Conservation (phyloP, 1,140 invertebrate genomes). For the Piezodorus guildinii region DNA sequence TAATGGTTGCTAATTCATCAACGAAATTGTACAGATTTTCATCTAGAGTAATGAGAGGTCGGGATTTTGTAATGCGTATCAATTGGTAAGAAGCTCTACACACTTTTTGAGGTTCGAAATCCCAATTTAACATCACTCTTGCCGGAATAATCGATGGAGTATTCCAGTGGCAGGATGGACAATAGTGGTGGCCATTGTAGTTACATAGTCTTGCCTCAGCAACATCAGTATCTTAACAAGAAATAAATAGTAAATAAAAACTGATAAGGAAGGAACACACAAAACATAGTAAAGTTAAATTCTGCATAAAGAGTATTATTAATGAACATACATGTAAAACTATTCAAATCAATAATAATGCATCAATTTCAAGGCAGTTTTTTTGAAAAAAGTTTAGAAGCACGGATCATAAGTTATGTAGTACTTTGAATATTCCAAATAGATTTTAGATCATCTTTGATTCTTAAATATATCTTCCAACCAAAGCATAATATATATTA, state of each 20-base stretch:
- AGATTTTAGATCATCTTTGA: too few species aligned
- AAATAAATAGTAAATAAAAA: neutral
- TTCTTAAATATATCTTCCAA: too few species aligned
- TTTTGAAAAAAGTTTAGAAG: too few species aligned
- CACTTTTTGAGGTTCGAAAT: conserved; percentile 65
- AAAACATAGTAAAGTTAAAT: neutral
- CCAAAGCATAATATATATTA: too few species aligned
- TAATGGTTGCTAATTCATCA: conserved; percentile 66
- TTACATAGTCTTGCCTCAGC: conserved; percentile 70
- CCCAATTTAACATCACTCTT: conserved; percentile 86
- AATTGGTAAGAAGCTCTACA: conserved; percentile 63
- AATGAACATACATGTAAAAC: too few species aligned
- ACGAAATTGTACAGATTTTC: conserved; percentile 74
- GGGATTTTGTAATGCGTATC: conserved; percentile 47
- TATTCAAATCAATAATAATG: too few species aligned
- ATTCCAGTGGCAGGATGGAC: conserved; percentile 83
- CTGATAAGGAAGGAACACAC: neutral
- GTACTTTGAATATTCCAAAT: too few species aligned
- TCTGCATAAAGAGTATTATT: neutral
- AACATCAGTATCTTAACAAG: conserved; percentile 31
- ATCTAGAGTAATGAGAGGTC: conserved; percentile 70
- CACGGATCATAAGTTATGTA: too few species aligned
- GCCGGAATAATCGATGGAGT: conserved; percentile 70
- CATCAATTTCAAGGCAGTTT: too few species aligned
- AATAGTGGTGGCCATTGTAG: conserved; percentile 83